Percentiles rank a stretch among this genome's conserved stretches.
Evolutionary conservation across 2,113 vertebrate species (phyloP).

Genomic region (Emydura subglobosa): DNA sequence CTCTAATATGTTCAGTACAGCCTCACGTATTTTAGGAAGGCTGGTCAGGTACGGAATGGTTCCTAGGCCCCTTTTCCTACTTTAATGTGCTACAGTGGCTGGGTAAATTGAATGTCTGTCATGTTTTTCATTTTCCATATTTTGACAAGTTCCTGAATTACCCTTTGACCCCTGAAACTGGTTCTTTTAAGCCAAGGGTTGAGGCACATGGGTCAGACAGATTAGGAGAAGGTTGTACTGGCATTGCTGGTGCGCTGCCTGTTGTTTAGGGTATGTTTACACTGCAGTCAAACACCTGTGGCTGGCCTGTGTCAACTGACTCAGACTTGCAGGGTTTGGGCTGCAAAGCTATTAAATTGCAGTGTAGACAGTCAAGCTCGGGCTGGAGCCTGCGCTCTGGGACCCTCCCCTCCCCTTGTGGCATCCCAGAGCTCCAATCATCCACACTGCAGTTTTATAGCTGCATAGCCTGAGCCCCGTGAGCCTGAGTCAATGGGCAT

Average conservation of each 20-base stretch:
- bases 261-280: not conserved
- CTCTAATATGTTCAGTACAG: not conserved
- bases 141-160: not conserved
- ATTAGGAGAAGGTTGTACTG: not conserved
- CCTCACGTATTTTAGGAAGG: rapidly evolving
- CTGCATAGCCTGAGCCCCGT: not conserved
- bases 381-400: too few species aligned
- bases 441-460: not conserved
- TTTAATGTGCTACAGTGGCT: not conserved
- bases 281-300: not conserved
- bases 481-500: not conserved
- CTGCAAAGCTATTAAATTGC: not conserved
- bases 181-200: rapidly evolving
- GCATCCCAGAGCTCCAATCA: not conserved
- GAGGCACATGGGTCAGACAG: rapidly evolving
- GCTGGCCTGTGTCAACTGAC: not conserved
- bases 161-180: not conserved
- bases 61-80: not conserved
- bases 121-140: not conserved
- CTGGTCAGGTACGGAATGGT: not conserved
- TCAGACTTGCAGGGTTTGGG: not conserved
- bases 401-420: not conserved
- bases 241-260: not conserved
- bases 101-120: not conserved
- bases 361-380: not conserved